phyloP scores from a whole-genome alignment of 2,888 invertebrate species.

The Macrosiphum euphorbiae region DNA sequence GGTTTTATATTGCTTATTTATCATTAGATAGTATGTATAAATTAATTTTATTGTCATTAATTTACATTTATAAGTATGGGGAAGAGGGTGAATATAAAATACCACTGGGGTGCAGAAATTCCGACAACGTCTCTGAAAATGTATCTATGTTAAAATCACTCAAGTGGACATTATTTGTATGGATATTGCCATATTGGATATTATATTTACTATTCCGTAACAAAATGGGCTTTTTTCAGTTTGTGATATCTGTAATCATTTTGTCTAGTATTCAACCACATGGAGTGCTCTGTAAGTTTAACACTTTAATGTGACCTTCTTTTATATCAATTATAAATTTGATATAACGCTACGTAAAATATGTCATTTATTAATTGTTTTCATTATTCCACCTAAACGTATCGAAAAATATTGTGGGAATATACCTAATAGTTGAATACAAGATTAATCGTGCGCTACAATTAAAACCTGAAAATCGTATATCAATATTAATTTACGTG shows the following conservation, averaged over 20 bases:
- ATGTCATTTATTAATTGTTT: neutral
- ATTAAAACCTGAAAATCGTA: neutral
- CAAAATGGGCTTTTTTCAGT: neutral
- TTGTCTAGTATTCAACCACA: neutral
- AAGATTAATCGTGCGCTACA: neutral
- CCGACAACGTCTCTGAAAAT: neutral
- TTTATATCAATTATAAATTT: neutral
- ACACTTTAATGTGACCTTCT: neutral
- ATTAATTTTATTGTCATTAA: neutral
- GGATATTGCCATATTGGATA: neutral
- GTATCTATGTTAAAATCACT: neutral
- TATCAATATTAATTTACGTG: neutral
- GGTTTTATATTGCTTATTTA: neutral
- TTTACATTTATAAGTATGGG: neutral
- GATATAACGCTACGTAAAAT: neutral
- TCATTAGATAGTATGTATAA: neutral
- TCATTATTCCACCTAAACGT: neutral
- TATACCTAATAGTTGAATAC: neutral
- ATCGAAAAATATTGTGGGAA: neutral
- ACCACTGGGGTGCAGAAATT: neutral
- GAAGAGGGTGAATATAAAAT: neutral
- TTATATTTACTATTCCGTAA: neutral
- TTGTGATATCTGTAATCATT: neutral
- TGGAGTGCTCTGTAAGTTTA: neutral
- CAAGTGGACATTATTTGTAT: too few species aligned